Evolutionary conservation across 2,113 vertebrate genomes (phyloP).

Genomic region (Apodemus sylvaticus): DNA sequence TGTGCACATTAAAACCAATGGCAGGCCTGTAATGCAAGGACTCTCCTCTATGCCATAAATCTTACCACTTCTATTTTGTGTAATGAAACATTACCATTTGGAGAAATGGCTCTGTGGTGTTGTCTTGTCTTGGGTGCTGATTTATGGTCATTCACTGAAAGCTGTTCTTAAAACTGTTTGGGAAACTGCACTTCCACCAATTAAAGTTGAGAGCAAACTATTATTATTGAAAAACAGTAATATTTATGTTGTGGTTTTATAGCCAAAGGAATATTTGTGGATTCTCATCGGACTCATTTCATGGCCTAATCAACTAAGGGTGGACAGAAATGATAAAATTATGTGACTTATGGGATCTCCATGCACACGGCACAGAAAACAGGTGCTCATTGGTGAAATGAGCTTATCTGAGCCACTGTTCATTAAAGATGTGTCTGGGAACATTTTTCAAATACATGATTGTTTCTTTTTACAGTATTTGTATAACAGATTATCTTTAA

Average conservation of each 20-base stretch:
- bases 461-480: background rate
- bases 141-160: slow-evolving; percentile 41
- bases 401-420: background rate
- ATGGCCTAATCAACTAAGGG: slow-evolving; percentile 49
- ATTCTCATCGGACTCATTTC: slow-evolving; percentile 27
- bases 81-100: slow-evolving; percentile 36
- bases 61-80: background rate
- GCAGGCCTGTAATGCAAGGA: background rate
- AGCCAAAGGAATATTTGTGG: slow-evolving; percentile 16
- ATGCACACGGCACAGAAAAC: background rate
- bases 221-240: slow-evolving; percentile 41
- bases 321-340: background rate
- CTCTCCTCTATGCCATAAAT: background rate
- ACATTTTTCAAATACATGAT: background rate
- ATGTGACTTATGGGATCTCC: background rate
- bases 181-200: slow-evolving; percentile 1
- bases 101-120: background rate
- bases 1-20: background rate
- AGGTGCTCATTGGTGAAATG: background rate
- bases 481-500: background rate
- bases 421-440: background rate
- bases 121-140: background rate
- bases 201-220: slow-evolving; percentile 47
- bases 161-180: background rate
- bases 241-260: slow-evolving; percentile 4